phyloP scores from a whole-genome alignment of 2,797 vertebrate genomes.

The Eremophila alpestris region DNA sequence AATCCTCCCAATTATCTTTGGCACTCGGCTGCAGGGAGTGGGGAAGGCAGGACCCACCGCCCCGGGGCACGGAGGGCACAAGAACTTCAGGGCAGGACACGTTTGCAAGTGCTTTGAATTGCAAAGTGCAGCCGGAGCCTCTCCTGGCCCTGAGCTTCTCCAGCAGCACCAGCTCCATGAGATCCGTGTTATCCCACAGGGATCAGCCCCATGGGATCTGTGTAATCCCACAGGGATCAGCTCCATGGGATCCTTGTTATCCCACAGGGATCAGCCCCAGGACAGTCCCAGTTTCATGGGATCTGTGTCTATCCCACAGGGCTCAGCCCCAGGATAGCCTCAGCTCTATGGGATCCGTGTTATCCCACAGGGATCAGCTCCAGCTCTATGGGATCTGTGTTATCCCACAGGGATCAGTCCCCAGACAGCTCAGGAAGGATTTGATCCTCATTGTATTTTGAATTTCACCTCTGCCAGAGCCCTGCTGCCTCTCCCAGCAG shows the following conservation, averaged over 20 bases:
- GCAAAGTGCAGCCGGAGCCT: accelerated
- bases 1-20: not conserved
- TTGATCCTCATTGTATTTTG: not conserved
- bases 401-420: too few relatives aligned
- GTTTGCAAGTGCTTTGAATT: not conserved
- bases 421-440: not conserved
- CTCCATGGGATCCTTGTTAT: too few relatives aligned
- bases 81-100: accelerated
- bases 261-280: too few relatives aligned
- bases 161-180: not conserved
- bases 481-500: not conserved
- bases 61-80: not conserved
- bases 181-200: accelerated
- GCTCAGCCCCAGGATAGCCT: too few relatives aligned
- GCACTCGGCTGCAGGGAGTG: not conserved
- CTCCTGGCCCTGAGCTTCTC: not conserved
- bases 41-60: not conserved
- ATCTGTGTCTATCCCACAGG: too few relatives aligned
- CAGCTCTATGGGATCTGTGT: too few relatives aligned
- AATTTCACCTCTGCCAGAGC: not conserved
- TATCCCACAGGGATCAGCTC: too few relatives aligned
- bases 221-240: not conserved
- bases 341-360: too few relatives aligned
- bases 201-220: not conserved
- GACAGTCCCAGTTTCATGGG: too few relatives aligned